Evolutionary conservation across 2,797 vertebrate species (phyloP).

Genomic region (Neomorphus geoffroyi): DNA sequence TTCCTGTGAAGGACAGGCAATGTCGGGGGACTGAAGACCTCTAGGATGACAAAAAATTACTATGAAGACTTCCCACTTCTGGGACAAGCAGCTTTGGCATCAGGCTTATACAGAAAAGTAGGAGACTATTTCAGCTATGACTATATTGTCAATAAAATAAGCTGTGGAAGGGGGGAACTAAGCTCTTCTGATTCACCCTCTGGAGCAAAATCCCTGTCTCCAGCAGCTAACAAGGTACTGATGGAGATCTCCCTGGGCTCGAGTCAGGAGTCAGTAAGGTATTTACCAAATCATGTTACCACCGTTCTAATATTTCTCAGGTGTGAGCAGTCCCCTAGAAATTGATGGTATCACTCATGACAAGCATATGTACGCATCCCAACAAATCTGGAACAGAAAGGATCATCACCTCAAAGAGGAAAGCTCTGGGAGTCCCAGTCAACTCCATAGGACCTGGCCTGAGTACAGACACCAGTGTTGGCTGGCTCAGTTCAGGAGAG

Average conservation of each 20-base stretch:
- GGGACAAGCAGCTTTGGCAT: background rate
- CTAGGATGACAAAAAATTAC: background rate
- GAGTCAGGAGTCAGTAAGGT: background rate
- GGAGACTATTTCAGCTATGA: background rate
- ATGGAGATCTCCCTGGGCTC: background rate
- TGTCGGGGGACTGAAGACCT: background rate
- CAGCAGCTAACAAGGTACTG: background rate
- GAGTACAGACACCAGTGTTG: background rate
- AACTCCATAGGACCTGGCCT: background rate
- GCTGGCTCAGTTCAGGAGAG: background rate
- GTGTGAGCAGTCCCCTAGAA: background rate
- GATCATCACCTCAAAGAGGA: background rate
- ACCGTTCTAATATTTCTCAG: background rate
- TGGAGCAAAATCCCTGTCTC: background rate
- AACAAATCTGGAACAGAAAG: background rate
- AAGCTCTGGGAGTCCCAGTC: background rate
- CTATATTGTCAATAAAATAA: background rate
- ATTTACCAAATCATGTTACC: background rate
- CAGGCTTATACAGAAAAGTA: background rate
- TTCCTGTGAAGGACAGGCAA: background rate
- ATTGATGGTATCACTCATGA: background rate
- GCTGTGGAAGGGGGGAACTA: background rate
- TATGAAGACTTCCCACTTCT: background rate
- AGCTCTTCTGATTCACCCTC: background rate
- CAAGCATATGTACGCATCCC: background rate